phyloP scores from a whole-genome alignment of 2,113 vertebrate species.

The Gobius niger region DNA sequence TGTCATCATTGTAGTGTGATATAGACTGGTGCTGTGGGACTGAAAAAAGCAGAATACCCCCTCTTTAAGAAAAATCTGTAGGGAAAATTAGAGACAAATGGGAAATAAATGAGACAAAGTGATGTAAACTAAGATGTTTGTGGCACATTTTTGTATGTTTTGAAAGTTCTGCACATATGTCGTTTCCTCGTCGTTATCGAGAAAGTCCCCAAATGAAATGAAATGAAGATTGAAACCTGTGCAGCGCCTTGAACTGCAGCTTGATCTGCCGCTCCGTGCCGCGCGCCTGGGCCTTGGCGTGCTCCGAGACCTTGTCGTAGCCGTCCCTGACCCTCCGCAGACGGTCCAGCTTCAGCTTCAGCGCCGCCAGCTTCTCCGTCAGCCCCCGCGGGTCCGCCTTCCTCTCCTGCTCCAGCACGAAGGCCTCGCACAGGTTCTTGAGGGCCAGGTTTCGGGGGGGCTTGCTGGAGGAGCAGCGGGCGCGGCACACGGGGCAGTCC shows the following conservation, averaged over 20 bases:
- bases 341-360: conserved; percentile 7
- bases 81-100: no score
- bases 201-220: no score
- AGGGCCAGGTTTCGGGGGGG: conserved; percentile 28
- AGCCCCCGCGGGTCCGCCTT: background rate
- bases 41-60: no score
- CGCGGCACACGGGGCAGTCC: conserved; percentile 18
- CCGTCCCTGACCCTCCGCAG: background rate
- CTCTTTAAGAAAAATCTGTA: no score
- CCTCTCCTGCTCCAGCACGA: background rate
- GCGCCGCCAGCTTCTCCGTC: background rate
- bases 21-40: no score
- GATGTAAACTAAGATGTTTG: no score
- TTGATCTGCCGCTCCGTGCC: conserved; percentile 14
- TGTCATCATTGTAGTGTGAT: no score
- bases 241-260: conserved; percentile 21
- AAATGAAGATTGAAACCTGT: conserved; percentile 6
- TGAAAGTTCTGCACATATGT: no score
- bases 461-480: background rate
- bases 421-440: conserved; percentile 31
- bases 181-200: no score
- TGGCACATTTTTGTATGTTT: no score
- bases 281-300: conserved; percentile 1
- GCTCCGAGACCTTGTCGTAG: conserved; percentile 2
- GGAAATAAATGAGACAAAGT: no score